These are phyloP conservation scores for Drosophila micromelanica DNA, from an alignment of 1,140 invertebrate species.

Conservation along the genomic window DNA sequence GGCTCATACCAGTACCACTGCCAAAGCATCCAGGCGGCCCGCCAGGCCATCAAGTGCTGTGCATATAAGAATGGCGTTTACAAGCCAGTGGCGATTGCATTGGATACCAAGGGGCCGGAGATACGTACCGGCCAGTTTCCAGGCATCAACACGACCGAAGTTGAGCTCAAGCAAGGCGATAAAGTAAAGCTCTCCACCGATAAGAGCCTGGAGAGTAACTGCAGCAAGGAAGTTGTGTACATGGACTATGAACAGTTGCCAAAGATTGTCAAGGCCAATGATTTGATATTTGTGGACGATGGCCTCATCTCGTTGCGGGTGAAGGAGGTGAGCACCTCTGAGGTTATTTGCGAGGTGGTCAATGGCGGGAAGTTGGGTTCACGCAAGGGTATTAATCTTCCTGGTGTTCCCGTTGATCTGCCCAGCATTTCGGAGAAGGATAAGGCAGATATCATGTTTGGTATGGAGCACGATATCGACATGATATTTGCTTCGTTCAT, in stretches of 20 bases:
- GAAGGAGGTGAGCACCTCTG: conserved; percentile 85
- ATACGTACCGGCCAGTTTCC: conserved; percentile 97
- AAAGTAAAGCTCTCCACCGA: conserved; percentile 95
- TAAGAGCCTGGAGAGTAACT: conserved; percentile 90
- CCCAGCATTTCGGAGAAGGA: conserved; percentile 99
- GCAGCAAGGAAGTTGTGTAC: conserved; percentile 90
- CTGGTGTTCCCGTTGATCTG: conserved; percentile 96
- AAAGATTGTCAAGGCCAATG: conserved; percentile 93
- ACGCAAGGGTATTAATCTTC: conserved; percentile 97
- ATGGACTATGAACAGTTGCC: conserved; percentile 94
- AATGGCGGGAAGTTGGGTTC: conserved; percentile 98
- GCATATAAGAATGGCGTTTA: conserved; percentile 85
- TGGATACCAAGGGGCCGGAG: conserved; percentile 98
- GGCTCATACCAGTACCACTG: conserved; percentile 97
- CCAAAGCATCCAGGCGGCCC: conserved; percentile 93
- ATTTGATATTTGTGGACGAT: conserved; percentile 96
- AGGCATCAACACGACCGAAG: conserved; percentile 91
- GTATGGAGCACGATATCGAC: conserved; percentile 96
- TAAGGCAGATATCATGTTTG: conserved; percentile 95
- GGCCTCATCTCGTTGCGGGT: conserved; percentile 97
- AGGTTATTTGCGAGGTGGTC: conserved; percentile 92
- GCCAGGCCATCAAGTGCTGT: conserved; percentile 91
- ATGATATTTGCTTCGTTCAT: conserved; percentile 99
- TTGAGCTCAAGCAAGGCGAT: conserved; percentile 90
- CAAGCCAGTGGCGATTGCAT: conserved; percentile 89